These are phyloP conservation scores for Deilephila elpenor DNA, from an alignment of 2,888 invertebrate genomes.

Conservation along the genomic window DNA sequence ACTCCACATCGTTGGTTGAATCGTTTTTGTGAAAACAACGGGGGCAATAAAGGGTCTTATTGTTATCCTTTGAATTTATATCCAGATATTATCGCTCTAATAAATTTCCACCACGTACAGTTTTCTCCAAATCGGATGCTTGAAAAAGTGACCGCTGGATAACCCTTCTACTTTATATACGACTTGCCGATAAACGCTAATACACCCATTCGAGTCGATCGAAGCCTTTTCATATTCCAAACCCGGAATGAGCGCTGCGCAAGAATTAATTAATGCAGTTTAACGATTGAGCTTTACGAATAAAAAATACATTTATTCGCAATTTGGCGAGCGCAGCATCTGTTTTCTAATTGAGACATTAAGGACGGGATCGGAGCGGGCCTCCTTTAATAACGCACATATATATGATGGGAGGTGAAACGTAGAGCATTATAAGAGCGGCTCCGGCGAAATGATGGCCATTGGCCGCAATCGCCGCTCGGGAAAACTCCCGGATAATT, in stretches of 20 bases:
- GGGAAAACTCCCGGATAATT: constrained; percentile 78
- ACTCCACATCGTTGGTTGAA: constrained; percentile 68
- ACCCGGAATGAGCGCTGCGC: not conserved
- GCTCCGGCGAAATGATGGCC: constrained; percentile 71
- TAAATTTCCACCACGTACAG: constrained; percentile 78
- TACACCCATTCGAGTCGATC: constrained; percentile 42
- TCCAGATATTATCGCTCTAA: constrained; percentile 81
- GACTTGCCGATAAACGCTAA: constrained; percentile 56
- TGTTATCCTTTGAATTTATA: constrained; percentile 84
- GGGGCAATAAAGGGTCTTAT: constrained; percentile 81
- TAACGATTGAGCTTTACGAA: constrained; percentile 44
- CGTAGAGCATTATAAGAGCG: constrained; percentile 61
- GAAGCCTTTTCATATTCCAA: constrained; percentile 12
- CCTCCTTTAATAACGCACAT: constrained; percentile 76
- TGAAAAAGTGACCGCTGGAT: constrained; percentile 71
- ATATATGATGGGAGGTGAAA: constrained; percentile 70
- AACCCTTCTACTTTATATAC: constrained; percentile 57
- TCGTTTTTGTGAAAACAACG: constrained; percentile 82
- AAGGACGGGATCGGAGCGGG: constrained; percentile 70
- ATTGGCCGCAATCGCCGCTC: constrained; percentile 73
- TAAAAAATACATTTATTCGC: constrained; percentile 69
- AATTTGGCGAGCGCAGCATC: constrained; percentile 63
- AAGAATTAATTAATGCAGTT: constrained; percentile 18
- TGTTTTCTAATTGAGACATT: constrained; percentile 82
- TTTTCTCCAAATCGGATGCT: constrained; percentile 69